Percentiles rank a stretch among this genome's conserved stretches.
phyloP scores from a whole-genome alignment of 2,888 invertebrate genomes.

The Erebia palarica region DNA sequence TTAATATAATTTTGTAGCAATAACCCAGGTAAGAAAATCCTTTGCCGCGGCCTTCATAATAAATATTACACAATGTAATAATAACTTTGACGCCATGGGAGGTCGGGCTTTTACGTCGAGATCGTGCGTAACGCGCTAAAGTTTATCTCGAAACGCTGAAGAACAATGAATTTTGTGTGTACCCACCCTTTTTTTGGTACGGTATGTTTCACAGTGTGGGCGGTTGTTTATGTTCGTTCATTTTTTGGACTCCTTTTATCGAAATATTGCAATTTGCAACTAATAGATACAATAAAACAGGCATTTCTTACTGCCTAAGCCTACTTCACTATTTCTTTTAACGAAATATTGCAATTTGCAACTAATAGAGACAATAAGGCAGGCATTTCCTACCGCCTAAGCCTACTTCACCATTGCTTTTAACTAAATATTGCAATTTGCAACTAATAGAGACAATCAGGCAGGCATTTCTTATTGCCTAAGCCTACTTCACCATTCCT shows the following conservation, averaged over 20 bases:
- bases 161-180: conserved; percentile 56
- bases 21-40: conserved; percentile 13
- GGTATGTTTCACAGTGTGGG: conserved; percentile 44
- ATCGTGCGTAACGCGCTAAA: conserved; percentile 39
- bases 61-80: conserved; percentile 23
- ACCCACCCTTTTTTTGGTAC: conserved; percentile 42
- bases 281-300: no score
- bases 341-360: no score
- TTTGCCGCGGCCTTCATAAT: conserved; percentile 11
- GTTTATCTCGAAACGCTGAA: conserved; percentile 54
- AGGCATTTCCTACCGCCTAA: no score
- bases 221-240: conserved; percentile 51
- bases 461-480: no score
- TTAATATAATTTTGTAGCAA: neutral
- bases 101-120: conserved; percentile 40
- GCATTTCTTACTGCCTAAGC: no score
- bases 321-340: no score
- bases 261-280: no score
- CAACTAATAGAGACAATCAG: no score
- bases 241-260: neutral
- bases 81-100: conserved; percentile 45
- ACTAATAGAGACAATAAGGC: no score
- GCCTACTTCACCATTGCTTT: no score
- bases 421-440: no score
- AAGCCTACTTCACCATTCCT: no score